These are phyloP conservation scores for Prolemur simus DNA, from an alignment of 2,113 vertebrate species.

Conservation along the genomic window DNA sequence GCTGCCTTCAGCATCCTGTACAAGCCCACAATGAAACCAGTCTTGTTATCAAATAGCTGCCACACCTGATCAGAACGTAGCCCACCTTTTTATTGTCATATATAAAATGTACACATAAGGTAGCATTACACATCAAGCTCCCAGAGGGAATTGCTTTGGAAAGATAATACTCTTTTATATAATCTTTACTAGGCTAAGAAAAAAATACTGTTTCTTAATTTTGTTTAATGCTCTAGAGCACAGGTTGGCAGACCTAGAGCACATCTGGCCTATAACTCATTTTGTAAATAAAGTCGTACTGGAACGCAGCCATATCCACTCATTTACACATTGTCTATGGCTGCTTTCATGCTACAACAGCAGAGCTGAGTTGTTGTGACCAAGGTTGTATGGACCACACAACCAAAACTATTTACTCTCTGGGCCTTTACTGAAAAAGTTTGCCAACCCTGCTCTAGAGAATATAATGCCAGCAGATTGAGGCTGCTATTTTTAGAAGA, in stretches of 20 bases:
- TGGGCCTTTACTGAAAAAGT: background rate
- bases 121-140: background rate
- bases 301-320: background rate
- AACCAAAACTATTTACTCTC: background rate
- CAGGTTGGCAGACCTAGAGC: background rate
- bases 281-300: background rate
- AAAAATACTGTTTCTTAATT: background rate
- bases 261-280: background rate
- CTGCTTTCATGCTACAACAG: background rate
- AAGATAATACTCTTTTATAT: background rate
- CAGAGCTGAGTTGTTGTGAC: background rate
- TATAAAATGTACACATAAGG: no score
- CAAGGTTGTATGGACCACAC: background rate
- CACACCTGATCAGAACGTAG: background rate
- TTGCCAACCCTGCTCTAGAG: background rate
- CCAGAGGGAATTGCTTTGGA: background rate
- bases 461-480: background rate
- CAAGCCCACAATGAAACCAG: background rate
- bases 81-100: background rate
- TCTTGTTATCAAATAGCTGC: background rate
- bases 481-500: background rate
- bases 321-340: fast-evolving
- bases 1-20: background rate
- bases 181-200: background rate
- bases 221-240: background rate